Evolutionary conservation across 1,140 invertebrate genomes (phyloP).

Genomic region (Proales similis): DNA sequence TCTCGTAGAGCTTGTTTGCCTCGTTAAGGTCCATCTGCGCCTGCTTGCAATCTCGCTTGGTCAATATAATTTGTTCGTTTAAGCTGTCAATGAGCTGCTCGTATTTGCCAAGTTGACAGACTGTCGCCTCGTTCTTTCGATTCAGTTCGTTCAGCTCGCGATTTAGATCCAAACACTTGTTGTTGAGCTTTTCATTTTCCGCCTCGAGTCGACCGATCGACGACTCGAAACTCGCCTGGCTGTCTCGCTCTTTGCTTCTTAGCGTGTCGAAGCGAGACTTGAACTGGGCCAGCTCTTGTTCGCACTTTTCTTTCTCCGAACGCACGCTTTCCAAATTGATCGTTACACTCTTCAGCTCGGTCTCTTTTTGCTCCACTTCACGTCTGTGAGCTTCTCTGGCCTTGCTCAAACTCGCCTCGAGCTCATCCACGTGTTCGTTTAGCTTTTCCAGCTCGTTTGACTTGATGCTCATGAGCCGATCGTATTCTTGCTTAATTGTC

Average conservation of each 20-base stretch:
- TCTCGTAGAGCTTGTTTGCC: neutral
- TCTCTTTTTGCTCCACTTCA: neutral
- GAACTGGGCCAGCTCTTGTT: conserved; percentile 8
- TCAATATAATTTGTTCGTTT: neutral
- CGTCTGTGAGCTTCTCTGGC: neutral
- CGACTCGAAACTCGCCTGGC: neutral
- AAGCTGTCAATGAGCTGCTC: conserved; percentile 1
- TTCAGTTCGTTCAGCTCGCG: neutral
- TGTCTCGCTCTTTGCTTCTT: neutral
- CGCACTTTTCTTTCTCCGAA: neutral
- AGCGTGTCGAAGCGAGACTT: conserved; percentile 5
- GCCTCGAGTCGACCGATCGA: neutral
- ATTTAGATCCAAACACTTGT: conserved; percentile 4
- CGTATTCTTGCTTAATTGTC: conserved; percentile 12
- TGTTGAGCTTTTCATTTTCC: conserved; percentile 16
- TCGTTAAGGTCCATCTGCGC: neutral
- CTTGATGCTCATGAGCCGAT: neutral
- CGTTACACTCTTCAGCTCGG: conserved; percentile 6
- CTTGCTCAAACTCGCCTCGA: neutral
- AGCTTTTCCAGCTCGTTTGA: neutral
- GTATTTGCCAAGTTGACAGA: conserved; percentile 4
- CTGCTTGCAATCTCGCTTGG: neutral
- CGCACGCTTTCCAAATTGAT: neutral
- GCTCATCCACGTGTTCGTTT: neutral
- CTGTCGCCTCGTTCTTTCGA: neutral